These are phyloP conservation scores for Spicauda simplicius DNA, from an alignment of 2,888 invertebrate genomes.

Conservation along the genomic window DNA sequence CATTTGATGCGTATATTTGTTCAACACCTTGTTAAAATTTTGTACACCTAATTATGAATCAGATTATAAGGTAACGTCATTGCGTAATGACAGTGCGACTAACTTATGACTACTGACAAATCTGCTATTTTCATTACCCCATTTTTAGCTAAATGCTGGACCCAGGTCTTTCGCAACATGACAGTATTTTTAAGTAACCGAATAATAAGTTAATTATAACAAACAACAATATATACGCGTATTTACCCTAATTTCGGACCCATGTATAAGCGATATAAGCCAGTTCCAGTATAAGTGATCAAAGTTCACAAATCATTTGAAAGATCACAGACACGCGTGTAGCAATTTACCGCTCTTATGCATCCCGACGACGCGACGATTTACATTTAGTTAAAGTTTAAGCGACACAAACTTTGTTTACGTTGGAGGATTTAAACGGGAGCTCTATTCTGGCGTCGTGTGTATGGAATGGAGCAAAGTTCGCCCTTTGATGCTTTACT, in stretches of 20 bases:
- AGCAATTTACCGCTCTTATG: slow-evolving; percentile 53
- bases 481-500: slow-evolving; percentile 17
- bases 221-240: background rate
- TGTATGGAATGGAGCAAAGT: slow-evolving; percentile 19
- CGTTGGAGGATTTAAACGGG: slow-evolving; percentile 40
- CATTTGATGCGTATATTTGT: no score
- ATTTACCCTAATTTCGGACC: background rate
- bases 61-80: no score
- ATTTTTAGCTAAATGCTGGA: no score
- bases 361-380: slow-evolving; percentile 43
- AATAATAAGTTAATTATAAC: no score
- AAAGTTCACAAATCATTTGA: slow-evolving; percentile 50
- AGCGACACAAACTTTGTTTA: slow-evolving; percentile 50
- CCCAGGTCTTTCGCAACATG: no score
- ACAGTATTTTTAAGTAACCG: no score
- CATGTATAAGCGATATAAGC: no score
- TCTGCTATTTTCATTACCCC: no score
- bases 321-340: slow-evolving; percentile 48
- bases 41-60: no score
- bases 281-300: slow-evolving; percentile 4
- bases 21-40: no score
- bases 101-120: no score
- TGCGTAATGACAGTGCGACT: no score
- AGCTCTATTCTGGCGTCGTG: slow-evolving; percentile 29
- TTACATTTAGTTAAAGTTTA: slow-evolving; percentile 43